Evolutionary conservation across 2,113 vertebrate species (phyloP), one percentile per base, ranked within the genome.

Genomic region (Galeopterus variegatus): DNA sequence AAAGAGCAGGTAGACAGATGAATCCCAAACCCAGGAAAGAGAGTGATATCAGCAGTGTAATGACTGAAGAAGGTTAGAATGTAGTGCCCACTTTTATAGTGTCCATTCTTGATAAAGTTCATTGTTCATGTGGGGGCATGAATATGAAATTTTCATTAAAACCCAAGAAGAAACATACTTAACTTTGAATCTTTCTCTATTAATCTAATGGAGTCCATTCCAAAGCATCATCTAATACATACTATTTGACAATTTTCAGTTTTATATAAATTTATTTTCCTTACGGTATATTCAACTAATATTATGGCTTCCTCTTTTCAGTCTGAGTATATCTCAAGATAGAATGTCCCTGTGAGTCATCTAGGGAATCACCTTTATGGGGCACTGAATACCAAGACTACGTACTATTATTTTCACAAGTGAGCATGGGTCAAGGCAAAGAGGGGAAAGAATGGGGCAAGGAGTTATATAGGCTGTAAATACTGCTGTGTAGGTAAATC

Each of bases 221-320:
- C 50, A 70, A 85, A 1, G 2, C 19, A 65, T 91, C 79, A 93
- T 50, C 83, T 83, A 90, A 90, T 91, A 3, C 52, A 85, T 50
- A 89, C 8, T 75, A 94, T 60, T 87, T 58, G 52, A 91, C 36
- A 83, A 86, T 50, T 52, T 89, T 26, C 5, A 96, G 93, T 85
- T 76, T 83, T 60, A 94, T 64, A 88, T 67, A 73, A 73, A 91
- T 75, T 58, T 62, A 92, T 96, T 89, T 89, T 96, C 77, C 69
- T 65, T 56, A 91, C 48, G 89, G 31, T 64, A 65, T 93, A 73
- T 60, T 92, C 41, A 88, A 79, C 58, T 95, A 89, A 73, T 89
- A 88, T 67, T 73, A 70, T n/a, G 1, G 3, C 54, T 81, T 72
- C 81, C 52, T 70, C 10, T 96, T 96, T 93, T 91, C 67, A 87